Evolutionary conservation across 30 jellyfish, hydroid and myxozoan genomes (phyloP), one percentile per base, ranked within the genome.

Genomic region (Hydractinia echinata): DNA sequence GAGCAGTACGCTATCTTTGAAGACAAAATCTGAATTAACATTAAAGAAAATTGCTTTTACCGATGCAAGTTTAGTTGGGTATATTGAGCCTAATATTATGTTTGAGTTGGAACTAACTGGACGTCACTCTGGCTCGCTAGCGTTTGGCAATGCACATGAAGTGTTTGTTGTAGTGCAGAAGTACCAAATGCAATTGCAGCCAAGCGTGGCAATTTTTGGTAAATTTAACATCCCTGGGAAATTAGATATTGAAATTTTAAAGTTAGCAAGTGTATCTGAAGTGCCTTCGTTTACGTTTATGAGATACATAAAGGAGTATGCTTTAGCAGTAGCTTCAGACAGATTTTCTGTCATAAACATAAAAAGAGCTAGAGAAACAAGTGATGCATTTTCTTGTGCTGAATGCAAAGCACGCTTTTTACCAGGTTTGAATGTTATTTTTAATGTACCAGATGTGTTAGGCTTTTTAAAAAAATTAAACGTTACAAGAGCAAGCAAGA

Each of bases 1-100:
- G 56, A 77, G 84, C 21, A 44, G 15, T 77, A 76, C 77, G 14
- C 79, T 77, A 16, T 19, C 85, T 4, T 55, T 60, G 56, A 77
- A 77, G 66, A 77, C 85, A 10, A 77, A 77, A 62, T 55, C 85
- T 11, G 85, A 77, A 48, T 49, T 77, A 15, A 19, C 85, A 10
- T 77, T 77, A 55, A 60, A 77, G 44, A 77, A 60, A 52, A 4
- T 77, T 8, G 60, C n/a, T 6, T 77, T 77, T 54, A 39, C 61
- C 0, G 66, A 77, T 48, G n/a, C 85, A 11, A 52, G 55, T n/a
- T 55, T 77, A 51, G 60, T 77, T 55, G 85, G 85, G 10, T 77
- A 77, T 62, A 14, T 77, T 10, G 85, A 77, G 66, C 85, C 85
- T 77, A 77, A 77, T 55, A 60, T 61, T 9, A 77, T 77, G 85